Conservation (phyloP, 2,113 vertebrate genomes). For the Saccopteryx bilineata region DNA sequence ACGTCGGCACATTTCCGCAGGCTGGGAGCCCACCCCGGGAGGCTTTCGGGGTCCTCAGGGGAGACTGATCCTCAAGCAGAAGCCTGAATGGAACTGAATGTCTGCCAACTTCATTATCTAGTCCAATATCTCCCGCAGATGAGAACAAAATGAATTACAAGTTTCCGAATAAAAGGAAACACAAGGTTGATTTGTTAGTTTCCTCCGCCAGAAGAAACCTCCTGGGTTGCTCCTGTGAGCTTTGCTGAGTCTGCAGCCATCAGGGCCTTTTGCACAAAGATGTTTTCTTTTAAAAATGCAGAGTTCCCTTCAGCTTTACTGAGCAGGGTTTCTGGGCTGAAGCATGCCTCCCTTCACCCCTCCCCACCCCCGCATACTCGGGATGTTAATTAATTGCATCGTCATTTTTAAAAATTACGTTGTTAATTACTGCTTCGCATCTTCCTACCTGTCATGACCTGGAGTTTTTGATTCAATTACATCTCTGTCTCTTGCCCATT, state of each 20-base stretch:
- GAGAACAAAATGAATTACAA: slow-evolving; percentile 27
- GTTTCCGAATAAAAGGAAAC: slow-evolving; percentile 20
- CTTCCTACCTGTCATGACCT: slow-evolving; percentile 71
- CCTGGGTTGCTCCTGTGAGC: background rate
- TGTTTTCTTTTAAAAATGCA: background rate
- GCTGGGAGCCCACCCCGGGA: background rate
- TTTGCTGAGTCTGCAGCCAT: background rate
- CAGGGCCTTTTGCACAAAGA: background rate
- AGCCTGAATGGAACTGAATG: background rate
- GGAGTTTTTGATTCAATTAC: slow-evolving; percentile 81
- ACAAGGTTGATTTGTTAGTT: background rate
- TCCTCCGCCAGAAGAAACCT: slow-evolving; percentile 13
- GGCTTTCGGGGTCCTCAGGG: background rate
- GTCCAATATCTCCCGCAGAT: background rate
- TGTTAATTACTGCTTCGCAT: slow-evolving; percentile 77
- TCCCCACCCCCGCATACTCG: background rate
- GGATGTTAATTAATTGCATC: slow-evolving; percentile 76
- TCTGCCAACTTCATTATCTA: background rate
- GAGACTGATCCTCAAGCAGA: background rate
- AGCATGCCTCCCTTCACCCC: background rate
- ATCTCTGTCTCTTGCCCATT: slow-evolving; percentile 78
- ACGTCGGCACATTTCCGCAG: background rate
- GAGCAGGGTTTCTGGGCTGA: slow-evolving; percentile 58
- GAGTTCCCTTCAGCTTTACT: slow-evolving; percentile 25
- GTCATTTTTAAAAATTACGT: slow-evolving; percentile 77